Conservation (phyloP, 2,888 invertebrate species). For the Pilophorus perplexus region DNA sequence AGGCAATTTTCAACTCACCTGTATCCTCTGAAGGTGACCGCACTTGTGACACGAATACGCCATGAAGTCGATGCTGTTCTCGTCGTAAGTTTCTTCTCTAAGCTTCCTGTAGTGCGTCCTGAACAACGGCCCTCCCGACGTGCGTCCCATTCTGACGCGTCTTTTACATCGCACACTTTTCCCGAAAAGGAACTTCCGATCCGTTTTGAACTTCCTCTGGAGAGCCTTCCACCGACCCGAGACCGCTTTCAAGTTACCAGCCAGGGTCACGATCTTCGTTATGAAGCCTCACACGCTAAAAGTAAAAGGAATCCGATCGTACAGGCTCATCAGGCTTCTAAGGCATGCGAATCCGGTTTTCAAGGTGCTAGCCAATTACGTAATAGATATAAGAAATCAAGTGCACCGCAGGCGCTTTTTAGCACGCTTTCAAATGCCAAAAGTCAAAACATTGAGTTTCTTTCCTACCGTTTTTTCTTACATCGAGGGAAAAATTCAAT, state of each 20-base stretch:
- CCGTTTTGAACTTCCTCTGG: too few species aligned
- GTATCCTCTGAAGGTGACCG: conserved; percentile 44
- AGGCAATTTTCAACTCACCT: too few species aligned
- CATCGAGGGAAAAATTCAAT: conserved; percentile 15
- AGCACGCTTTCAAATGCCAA: conserved; percentile 2
- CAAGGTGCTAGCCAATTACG: conserved; percentile 30
- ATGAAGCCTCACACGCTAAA: conserved; percentile 25
- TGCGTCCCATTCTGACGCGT: conserved; percentile 52
- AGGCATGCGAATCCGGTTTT: conserved; percentile 32
- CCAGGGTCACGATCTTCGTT: not conserved
- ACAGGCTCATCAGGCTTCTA: conserved; percentile 3
- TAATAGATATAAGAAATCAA: conserved; percentile 17
- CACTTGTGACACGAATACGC: conserved; percentile 45
- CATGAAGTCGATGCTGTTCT: conserved; percentile 44
- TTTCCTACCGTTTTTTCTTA: not conserved
- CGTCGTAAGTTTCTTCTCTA: conserved; percentile 56
- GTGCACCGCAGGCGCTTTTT: not conserved
- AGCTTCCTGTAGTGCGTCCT: conserved; percentile 61
- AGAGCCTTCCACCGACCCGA: not conserved
- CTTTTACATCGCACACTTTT: conserved; percentile 27
- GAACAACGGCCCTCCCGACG: conserved; percentile 55
- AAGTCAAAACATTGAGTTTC: not conserved
- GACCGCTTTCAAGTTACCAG: too few species aligned
- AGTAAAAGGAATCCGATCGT: conserved; percentile 28
- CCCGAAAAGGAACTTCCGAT: conserved; percentile 20